Conservation (phyloP, 2,797 vertebrate genomes). For the Acrocephalus scirpaceus region DNA sequence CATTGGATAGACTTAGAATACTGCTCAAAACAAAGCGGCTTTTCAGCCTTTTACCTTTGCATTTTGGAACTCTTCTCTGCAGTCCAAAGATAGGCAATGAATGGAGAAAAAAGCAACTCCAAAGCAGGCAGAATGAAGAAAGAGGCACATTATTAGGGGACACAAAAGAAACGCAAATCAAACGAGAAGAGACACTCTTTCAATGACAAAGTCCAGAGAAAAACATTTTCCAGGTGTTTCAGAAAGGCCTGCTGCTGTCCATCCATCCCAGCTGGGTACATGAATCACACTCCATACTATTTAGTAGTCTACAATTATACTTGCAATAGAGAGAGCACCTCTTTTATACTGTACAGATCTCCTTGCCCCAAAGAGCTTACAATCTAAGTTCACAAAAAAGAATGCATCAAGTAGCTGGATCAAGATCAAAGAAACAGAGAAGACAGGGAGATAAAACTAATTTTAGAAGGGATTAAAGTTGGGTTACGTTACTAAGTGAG, state of each 20-base stretch:
- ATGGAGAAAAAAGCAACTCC: neutral
- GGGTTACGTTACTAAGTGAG: slow-evolving; percentile 7
- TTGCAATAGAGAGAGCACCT: neutral
- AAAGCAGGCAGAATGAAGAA: neutral
- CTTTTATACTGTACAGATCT: neutral
- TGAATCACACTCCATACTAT: neutral
- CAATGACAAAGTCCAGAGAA: neutral
- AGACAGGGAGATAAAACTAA: neutral
- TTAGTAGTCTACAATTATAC: neutral
- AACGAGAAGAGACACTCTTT: neutral
- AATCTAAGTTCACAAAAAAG: slow-evolving; percentile 41
- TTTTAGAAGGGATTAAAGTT: neutral
- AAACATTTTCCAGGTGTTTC: neutral
- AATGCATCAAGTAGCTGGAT: neutral
- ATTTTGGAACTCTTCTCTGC: slow-evolving; percentile 4
- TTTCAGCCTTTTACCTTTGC: slow-evolving; percentile 15
- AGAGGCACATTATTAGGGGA: neutral
- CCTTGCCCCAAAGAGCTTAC: slow-evolving; percentile 48
- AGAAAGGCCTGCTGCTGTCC: neutral
- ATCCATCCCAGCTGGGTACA: neutral
- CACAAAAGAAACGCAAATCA: neutral
- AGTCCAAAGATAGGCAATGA: neutral
- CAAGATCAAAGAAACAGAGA: neutral
- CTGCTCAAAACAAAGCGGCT: neutral
- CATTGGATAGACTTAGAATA: neutral